Evolutionary conservation across 2,113 vertebrate species (phyloP).

Genomic region (Chrysochloris asiatica): DNA sequence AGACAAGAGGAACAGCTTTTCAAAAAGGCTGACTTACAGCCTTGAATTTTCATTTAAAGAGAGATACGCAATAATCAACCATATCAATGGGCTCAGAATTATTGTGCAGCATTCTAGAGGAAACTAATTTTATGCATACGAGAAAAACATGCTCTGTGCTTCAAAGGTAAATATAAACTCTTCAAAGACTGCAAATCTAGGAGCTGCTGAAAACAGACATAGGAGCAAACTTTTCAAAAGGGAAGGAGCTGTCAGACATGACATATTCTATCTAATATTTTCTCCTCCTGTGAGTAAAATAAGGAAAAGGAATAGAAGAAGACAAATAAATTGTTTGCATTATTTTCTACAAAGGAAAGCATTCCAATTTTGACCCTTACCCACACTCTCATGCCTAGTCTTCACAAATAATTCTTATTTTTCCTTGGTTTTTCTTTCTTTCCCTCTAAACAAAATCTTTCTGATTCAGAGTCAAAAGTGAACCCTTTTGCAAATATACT

Average conservation of each 20-base stretch:
- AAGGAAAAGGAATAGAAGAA: too few relatives aligned
- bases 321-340: background rate
- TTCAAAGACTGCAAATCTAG: background rate
- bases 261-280: background rate
- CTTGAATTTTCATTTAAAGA: background rate
- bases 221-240: background rate
- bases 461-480: background rate
- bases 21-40: background rate
- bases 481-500: background rate
- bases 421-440: background rate
- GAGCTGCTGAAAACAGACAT: background rate
- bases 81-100: background rate
- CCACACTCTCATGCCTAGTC: background rate
- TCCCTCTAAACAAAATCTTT: background rate
- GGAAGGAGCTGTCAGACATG: background rate
- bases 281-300: background rate
- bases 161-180: background rate
- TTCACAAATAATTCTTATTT: background rate
- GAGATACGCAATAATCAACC: background rate
- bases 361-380: background rate
- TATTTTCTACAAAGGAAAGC: background rate
- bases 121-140: background rate
- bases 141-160: background rate
- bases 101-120: background rate
- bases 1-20: background rate